Conservation (phyloP, 2,113 vertebrate genomes). For the Sitta europaea region DNA sequence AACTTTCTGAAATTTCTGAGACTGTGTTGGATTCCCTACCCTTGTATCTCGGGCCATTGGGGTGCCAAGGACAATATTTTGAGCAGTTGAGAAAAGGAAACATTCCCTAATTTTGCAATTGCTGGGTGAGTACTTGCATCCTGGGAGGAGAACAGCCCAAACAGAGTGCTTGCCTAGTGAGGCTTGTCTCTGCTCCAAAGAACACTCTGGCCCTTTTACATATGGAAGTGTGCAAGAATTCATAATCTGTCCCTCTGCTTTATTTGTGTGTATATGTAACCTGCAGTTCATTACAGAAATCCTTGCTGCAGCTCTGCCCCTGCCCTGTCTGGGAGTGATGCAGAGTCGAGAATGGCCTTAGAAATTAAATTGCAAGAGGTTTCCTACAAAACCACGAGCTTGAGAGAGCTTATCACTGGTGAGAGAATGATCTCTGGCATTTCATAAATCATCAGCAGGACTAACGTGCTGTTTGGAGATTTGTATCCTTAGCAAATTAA, state of each 20-base stretch:
- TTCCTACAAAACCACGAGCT: not conserved
- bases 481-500: conserved; percentile 10
- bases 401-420: not conserved
- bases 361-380: not conserved
- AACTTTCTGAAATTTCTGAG: not conserved
- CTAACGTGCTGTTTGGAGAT: conserved; percentile 14
- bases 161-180: not conserved
- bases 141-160: conserved; percentile 21
- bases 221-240: conserved; percentile 4
- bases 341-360: not conserved
- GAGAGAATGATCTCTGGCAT: conserved; percentile 36
- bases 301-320: not conserved
- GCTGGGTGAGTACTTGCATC: not conserved
- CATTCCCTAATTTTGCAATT: conserved; percentile 1
- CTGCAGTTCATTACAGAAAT: conserved; percentile 26
- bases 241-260: not conserved
- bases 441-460: conserved; percentile 39
- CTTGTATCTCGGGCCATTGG: not conserved
- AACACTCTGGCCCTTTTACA: conserved; percentile 23
- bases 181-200: conserved; percentile 48
- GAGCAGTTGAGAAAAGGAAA: conserved; percentile 19
- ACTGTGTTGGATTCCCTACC: not conserved
- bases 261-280: not conserved
- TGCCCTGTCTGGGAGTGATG: not conserved
- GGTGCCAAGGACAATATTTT: conserved; percentile 34